Base-by-base conservation (phyloP, 1,140 invertebrate species). In the Pteromalus puparum region DNA sequence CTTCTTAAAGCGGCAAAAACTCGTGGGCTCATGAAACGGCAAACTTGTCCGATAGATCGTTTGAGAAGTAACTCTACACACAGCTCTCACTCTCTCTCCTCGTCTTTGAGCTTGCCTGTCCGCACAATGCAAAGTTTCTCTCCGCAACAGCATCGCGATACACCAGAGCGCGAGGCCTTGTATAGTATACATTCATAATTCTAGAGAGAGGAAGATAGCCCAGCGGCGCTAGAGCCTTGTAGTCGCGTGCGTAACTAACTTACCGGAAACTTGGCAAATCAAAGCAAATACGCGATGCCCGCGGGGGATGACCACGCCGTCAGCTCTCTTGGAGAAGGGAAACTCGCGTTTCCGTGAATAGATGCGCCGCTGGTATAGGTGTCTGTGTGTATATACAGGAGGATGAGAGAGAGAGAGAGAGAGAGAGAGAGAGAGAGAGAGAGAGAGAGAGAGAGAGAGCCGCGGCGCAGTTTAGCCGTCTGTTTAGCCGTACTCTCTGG, bases 221-320 rank as follows among this genome's bases (percentile, higher is more conserved):
- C 53, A 21, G 42, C 65, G 81, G 79, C 81, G 77, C 65, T 68
- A 65, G 74, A 70, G n/a, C 70, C 67, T 82, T 80, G 75, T 72
- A 75, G 15, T 42, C 38, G 38, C 38, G 38, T 7, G 65, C 42
- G 42, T 86, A 90, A 89, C 88, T 89, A 87, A 89, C 88, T 89
- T 89, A 86, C 80, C 86, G 86, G 86, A 88, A 90, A 89, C 88
- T 89, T 89, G 85, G 88, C 81, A 87, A 89, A 89, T 90, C 88
- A 90, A 89, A 89, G 89, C 86, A 89, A 89, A 89, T 89, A 89
- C 87, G 86, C 84, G 87, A 88, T 88, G 87, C 89, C 88, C 86
- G 86, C 87, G 87, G 87, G 88, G 88, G 86, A 88, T 78, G 81
- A 77, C 74, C 65, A 38, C 10, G 38, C 87, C 81, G 61, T 18